A percentile compares a stretch with the other conserved stretches of the same genome.
Evolutionary conservation across 1,140 invertebrate genomes (phyloP).

Genomic region (Danaus plexippus): DNA sequence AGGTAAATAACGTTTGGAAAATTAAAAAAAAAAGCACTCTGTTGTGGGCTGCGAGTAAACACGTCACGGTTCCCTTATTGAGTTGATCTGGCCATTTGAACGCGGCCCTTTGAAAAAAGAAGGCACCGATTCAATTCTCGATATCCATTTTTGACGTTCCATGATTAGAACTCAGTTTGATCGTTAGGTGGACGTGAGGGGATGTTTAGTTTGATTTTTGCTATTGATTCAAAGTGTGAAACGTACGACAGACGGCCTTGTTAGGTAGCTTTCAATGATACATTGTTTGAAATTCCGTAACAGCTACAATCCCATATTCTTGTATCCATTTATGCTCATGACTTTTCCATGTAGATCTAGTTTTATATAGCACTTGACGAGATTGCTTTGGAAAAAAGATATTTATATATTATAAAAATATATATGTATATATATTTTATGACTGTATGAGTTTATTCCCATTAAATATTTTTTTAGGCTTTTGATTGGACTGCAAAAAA

Average conservation of each 20-base stretch:
- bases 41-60: slow-evolving; percentile 66
- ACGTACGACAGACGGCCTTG: slow-evolving; percentile 7
- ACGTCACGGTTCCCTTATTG: slow-evolving; percentile 60
- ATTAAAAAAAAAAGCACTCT: slow-evolving; percentile 54
- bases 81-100: slow-evolving; percentile 67
- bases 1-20: slow-evolving; percentile 65
- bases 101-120: slow-evolving; percentile 53
- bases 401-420: too few species aligned
- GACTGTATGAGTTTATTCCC: too few species aligned
- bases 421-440: too few species aligned
- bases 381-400: too few species aligned
- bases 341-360: too few species aligned
- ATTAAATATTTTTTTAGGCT: too few species aligned
- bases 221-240: slow-evolving; percentile 24
- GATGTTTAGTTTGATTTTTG: slow-evolving; percentile 37
- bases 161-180: slow-evolving; percentile 67
- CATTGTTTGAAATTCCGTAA: too few species aligned
- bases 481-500: too few species aligned
- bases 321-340: too few species aligned
- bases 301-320: too few species aligned
- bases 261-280: too few species aligned
- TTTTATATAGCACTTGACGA: too few species aligned
- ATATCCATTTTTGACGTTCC: slow-evolving; percentile 70
- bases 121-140: slow-evolving; percentile 59
- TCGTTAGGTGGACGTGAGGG: slow-evolving; percentile 50